Percentiles rank a stretch among this genome's conserved stretches.
phyloP scores from a whole-genome alignment of 2,888 invertebrate species.

The Drosophila mercatorum region DNA sequence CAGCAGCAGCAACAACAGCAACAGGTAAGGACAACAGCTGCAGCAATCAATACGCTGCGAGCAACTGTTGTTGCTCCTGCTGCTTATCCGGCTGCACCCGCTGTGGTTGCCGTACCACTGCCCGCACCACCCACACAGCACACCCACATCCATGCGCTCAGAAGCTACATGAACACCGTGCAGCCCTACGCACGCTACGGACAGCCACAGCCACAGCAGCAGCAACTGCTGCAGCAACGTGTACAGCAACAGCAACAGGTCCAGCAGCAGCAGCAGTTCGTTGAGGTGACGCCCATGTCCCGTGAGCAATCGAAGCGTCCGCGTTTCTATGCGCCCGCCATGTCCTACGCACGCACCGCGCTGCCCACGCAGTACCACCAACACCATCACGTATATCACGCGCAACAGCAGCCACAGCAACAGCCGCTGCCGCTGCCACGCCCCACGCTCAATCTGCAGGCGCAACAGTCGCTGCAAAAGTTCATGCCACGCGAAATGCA shows the following conservation, averaged over 20 bases:
- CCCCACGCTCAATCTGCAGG: conserved; percentile 47
- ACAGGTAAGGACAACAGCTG: conserved; percentile 27
- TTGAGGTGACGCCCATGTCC: conserved; percentile 70
- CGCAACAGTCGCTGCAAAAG: conserved; percentile 66
- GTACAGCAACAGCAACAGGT: conserved; percentile 40
- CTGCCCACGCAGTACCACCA: conserved; percentile 55
- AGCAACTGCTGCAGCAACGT: conserved; percentile 29
- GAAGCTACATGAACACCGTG: conserved; percentile 77
- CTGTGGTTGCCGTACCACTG: conserved; percentile 23
- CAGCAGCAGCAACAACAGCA: conserved; percentile 26
- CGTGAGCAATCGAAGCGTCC: conserved; percentile 68
- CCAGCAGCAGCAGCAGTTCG: conserved; percentile 40
- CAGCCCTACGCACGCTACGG: conserved; percentile 78
- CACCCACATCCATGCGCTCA: conserved; percentile 66
- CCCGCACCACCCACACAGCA: conserved; percentile 61
- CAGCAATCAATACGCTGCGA: conserved; percentile 12
- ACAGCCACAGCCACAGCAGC: conserved; percentile 46
- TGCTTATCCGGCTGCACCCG: conserved; percentile 17
- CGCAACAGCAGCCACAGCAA: conserved; percentile 24
- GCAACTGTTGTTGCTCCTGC: conserved; percentile 18
- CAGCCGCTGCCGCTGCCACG: conserved; percentile 13
- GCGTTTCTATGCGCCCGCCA: conserved; percentile 68
- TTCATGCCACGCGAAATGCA: conserved; percentile 77
- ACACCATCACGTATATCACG: conserved; percentile 27
- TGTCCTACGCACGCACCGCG: conserved; percentile 58